Evolutionary conservation across 2,888 invertebrate species (phyloP), one percentile per base, ranked within the genome.

Genomic region (Scaptomyza polygonia): DNA sequence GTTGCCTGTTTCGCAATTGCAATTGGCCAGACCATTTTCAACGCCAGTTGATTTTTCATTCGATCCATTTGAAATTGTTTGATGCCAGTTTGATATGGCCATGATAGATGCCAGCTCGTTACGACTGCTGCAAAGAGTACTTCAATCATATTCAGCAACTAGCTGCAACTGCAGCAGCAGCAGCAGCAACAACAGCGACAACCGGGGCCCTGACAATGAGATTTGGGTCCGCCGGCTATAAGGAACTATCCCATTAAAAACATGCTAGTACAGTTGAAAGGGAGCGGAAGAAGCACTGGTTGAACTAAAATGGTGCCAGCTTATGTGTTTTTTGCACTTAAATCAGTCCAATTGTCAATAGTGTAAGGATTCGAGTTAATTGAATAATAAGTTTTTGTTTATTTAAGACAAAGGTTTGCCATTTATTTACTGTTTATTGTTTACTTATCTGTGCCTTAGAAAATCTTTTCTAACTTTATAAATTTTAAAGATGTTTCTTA

Each of bases 21-120:
- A 88, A 88, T 88, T 83, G 82, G 80, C 84, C 67, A 64, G 63
- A 75, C 72, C 70, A 70, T 81, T 80, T 80, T 71, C 73, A 80
- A 77, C 77, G 88, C 86, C 74, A 78, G 83, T 80, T 88, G 87
- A 88, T 84, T 88, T 84, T 85, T 85, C 88, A 84, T 88, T 81
- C 82, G 82, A 83, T 83, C 82, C 88, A 88, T 84, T 84, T 88
- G 87, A 84, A 87, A 84, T 84, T 84, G 85, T 84, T 84, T 84
- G 84, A 81, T 84, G 84, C 71, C 85, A 64, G 87, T 75, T 87
- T 75, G 84, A 84, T 84, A 88, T 84, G 84, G 72, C 84, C 88
- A 88, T 88, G 88, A 88, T 88, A 72, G 84, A 72, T 72, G 88
- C 68, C 69, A 72, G 85, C 88, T 84, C 88, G 84, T 84, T 88